Percentiles rank a stretch among this genome's conserved stretches.
phyloP scores from a whole-genome alignment of 2,888 invertebrate species.

The Tenthredo notha region DNA sequence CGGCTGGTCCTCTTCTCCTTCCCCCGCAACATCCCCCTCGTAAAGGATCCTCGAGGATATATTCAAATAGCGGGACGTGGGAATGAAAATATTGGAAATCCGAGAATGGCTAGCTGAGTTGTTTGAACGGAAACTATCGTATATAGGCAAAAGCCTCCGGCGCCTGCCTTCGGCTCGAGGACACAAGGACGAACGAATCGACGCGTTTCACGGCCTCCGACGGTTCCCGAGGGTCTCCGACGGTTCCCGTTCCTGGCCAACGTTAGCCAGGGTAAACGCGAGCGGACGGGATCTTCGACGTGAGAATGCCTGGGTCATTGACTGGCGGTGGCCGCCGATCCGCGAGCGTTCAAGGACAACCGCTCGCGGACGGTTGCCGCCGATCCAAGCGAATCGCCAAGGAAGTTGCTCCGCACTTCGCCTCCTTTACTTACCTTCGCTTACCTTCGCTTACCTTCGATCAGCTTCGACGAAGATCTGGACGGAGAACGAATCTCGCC shows the following conservation, averaged over 20 bases:
- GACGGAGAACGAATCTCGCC: background rate
- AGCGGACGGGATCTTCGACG: conserved; percentile 61
- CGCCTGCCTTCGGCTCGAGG: conserved; percentile 6
- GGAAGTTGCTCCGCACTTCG: conserved; percentile 58
- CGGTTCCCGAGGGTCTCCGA: conserved; percentile 46
- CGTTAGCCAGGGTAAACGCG: conserved; percentile 31
- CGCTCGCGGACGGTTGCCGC: conserved; percentile 62
- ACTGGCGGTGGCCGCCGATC: conserved; percentile 76
- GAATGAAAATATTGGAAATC: conserved; percentile 49
- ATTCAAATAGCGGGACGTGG: conserved; percentile 53
- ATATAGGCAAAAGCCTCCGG: conserved; percentile 7
- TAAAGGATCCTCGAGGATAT: conserved; percentile 24
- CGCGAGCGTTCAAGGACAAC: conserved; percentile 77
- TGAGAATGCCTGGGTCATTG: conserved; percentile 76
- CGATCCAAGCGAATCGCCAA: conserved; percentile 51
- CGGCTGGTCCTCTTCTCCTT: background rate
- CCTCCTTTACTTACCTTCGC: conserved; percentile 66
- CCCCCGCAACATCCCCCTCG: conserved; percentile 8
- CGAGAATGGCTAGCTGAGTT: conserved; percentile 32
- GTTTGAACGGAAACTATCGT: conserved; percentile 47
- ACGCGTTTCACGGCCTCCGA: conserved; percentile 6
- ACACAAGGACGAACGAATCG: conserved; percentile 39
- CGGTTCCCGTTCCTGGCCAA: conserved; percentile 41
- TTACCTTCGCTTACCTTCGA: conserved; percentile 64
- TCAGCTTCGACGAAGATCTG: conserved; percentile 46